phyloP scores from a whole-genome alignment of 2,113 vertebrate species.

The Sinocyclocheilus anshuiensis region DNA sequence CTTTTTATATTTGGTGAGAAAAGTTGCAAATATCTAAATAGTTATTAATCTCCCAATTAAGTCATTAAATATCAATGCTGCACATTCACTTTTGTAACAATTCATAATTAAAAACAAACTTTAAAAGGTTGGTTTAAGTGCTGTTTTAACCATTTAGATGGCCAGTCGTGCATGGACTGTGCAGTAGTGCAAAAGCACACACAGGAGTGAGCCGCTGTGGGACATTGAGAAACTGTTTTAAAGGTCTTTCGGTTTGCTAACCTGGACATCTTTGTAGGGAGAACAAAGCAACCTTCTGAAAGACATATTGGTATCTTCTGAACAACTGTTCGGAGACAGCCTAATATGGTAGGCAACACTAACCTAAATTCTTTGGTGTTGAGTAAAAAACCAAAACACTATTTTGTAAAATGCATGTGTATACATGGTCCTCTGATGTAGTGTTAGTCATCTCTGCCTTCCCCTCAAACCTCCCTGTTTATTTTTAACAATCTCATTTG shows the following conservation, averaged over 20 bases:
- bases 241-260: constrained; percentile 69
- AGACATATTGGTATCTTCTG: constrained; percentile 30
- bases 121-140: constrained; percentile 78
- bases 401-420: constrained; percentile 27
- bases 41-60: constrained; percentile 45
- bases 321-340: constrained; percentile 63
- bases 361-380: constrained; percentile 91
- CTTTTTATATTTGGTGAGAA: constrained; percentile 50
- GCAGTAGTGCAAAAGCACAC: constrained; percentile 66
- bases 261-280: constrained; percentile 50
- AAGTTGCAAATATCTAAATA: constrained; percentile 44
- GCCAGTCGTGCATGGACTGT: constrained; percentile 52
- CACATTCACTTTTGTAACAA: constrained; percentile 77
- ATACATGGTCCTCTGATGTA: constrained; percentile 64
- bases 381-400: constrained; percentile 74
- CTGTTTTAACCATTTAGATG: constrained; percentile 70
- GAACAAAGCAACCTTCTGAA: constrained; percentile 15
- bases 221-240: constrained; percentile 45
- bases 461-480: constrained; percentile 25
- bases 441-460: constrained; percentile 27
- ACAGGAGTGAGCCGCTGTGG: constrained; percentile 59
- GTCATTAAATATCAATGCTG: constrained; percentile 65
- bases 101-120: constrained; percentile 57
- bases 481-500: constrained; percentile 18
- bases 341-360: constrained; percentile 80